A percentile compares a stretch with the other conserved stretches of the same genome.
These are phyloP conservation scores for Pandemis corylana DNA, from an alignment of 2,888 invertebrate species.

Conservation along the genomic window DNA sequence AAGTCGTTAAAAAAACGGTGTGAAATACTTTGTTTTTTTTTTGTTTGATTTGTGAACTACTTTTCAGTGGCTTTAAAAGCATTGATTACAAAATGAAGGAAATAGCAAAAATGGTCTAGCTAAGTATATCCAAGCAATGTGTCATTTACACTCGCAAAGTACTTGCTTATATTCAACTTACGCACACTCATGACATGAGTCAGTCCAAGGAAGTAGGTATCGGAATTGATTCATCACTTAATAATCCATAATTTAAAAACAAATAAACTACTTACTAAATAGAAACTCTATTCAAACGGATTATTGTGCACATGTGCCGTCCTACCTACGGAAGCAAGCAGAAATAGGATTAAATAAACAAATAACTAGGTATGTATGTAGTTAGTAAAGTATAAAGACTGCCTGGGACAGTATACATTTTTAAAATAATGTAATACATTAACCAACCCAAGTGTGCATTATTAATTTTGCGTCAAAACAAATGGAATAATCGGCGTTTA, in stretches of 20 bases:
- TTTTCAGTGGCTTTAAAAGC: conserved; percentile 48
- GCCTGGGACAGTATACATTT: neutral
- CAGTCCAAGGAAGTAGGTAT: conserved; percentile 67
- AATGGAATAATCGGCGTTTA: conserved; percentile 10
- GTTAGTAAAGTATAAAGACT: neutral
- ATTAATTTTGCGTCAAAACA: conserved; percentile 15
- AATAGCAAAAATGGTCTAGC: conserved; percentile 51
- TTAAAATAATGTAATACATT: neutral
- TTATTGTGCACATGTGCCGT: neutral
- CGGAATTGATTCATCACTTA: conserved; percentile 73
- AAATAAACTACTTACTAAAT: conserved; percentile 17
- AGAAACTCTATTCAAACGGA: neutral
- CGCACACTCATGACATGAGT: conserved; percentile 59
- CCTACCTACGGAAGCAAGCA: neutral
- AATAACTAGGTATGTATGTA: neutral
- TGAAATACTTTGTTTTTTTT: conserved; percentile 29
- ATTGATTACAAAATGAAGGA: conserved; percentile 44
- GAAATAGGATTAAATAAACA: neutral
- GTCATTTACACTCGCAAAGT: conserved; percentile 62
- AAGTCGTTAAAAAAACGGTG: conserved; percentile 38
- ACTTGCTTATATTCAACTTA: conserved; percentile 56
- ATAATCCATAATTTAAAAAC: conserved; percentile 44
- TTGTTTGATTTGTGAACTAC: conserved; percentile 32
- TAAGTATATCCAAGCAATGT: conserved; percentile 54
- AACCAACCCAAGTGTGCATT: neutral